Base-by-base conservation (phyloP, 1,140 invertebrate species). In the Lepidostoma basale region DNA sequence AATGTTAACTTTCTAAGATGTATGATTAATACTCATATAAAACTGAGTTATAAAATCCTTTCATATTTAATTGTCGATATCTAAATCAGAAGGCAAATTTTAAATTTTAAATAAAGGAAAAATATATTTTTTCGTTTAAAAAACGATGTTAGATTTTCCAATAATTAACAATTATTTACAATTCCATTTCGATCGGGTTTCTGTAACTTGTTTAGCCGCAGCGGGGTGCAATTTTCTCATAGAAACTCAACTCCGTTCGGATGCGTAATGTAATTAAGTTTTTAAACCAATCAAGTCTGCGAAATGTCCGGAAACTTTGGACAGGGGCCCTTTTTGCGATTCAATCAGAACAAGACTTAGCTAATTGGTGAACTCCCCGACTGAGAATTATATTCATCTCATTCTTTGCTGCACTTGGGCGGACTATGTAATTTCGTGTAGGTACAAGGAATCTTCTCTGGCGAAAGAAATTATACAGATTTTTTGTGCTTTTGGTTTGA, bases 261-360 rank as follows among this genome's bases (percentile, higher is more conserved):
- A 44, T 59, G 49, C 70, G 58, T 68, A 67, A 72, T 69, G 67
- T 49, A 72, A 72, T 72, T 72, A 72, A 72, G 70, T 72, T 72
- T 69, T 72, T 69, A 68, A 72, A 72, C 62, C 63, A 69, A 69
- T 72, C 70, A 68, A 69, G 62, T 62, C 70, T 62, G 40, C 22
- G 33, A 39, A 67, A 47, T 40, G 36, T 60, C 62, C 60, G 60
- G 66, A 66, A 72, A 72, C 58, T 68, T 64, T 49, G 62, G 66
- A 68, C 62, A 62, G 70, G 62, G 56, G 44, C 49, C 44, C 68
- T 72, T 72, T 62, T 66, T 49, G 62, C 59, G 63, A 72, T 72
- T 68, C 62, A 72, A 72, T 72, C 70, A 72, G 62, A 42, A 39
- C 62, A 59, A 66, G 67, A 33, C 44, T 44, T 12, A 54, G 40